phyloP scores from a whole-genome alignment of 37 sponge, comb jelly and placozoan species.

The Ianthella basta region DNA sequence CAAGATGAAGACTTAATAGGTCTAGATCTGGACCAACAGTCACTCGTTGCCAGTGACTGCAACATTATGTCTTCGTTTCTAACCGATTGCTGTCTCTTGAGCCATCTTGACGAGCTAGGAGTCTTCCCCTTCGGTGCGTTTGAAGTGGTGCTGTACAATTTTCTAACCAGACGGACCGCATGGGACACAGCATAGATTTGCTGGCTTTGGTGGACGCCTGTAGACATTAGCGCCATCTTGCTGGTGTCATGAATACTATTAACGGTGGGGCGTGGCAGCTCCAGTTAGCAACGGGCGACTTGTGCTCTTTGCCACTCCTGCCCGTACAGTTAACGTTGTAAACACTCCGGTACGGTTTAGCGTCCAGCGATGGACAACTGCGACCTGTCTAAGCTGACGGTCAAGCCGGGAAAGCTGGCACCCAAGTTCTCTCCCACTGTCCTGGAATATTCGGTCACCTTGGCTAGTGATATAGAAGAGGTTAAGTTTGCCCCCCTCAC shows the following conservation, averaged over 20 bases:
- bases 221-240: no score
- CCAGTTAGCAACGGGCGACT: no score
- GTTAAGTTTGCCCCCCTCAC: slow-evolving; percentile 77
- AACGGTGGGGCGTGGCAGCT: no score
- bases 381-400: slow-evolving; percentile 79
- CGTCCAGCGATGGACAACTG: slow-evolving; percentile 86
- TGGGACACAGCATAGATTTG: no score
- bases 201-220: no score
- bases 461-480: slow-evolving; percentile 70
- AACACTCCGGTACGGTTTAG: background rate
- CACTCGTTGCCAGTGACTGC: background rate
- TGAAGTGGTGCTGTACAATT: no score
- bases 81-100: slow-evolving; percentile 50
- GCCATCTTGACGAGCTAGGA: slow-evolving; percentile 53
- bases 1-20: background rate
- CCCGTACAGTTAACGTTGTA: background rate
- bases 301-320: background rate
- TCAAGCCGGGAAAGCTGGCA: slow-evolving; percentile 84
- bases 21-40: no score
- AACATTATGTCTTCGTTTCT: no score
- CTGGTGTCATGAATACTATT: no score
- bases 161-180: no score
- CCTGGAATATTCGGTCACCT: slow-evolving; percentile 70
- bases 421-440: slow-evolving; percentile 80
- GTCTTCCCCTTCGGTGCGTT: slow-evolving; percentile 2